A percentile compares a stretch with the other conserved stretches of the same genome.
phyloP scores from a whole-genome alignment of 2,113 vertebrate species.

The Oncorhynchus keta region DNA sequence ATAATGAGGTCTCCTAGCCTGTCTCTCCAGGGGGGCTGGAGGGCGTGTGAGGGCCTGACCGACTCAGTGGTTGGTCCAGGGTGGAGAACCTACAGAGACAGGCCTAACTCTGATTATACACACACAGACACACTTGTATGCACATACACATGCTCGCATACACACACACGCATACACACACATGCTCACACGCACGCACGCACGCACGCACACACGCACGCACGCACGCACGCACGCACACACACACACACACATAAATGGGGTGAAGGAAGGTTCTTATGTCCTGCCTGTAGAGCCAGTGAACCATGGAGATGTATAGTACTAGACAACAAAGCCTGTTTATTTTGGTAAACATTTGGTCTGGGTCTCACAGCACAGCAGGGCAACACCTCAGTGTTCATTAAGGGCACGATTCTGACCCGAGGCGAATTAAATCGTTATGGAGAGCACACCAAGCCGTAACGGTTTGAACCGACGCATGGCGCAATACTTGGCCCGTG shows the following conservation, averaged over 20 bases:
- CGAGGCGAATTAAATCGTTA: no score
- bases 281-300: background rate
- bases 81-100: slow-evolving; percentile 32
- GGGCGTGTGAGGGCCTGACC: slow-evolving; percentile 63
- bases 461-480: no score
- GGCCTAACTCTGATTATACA: slow-evolving; percentile 36
- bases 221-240: no score
- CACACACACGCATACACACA: no score
- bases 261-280: background rate
- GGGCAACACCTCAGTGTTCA: slow-evolving; percentile 25
- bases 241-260: no score
- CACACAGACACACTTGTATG: background rate
- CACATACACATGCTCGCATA: background rate
- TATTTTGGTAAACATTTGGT: slow-evolving; percentile 28
- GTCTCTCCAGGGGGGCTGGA: slow-evolving; percentile 22
- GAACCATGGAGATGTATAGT: no score
- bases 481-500: no score
- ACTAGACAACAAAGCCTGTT: slow-evolving; percentile 23
- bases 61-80: slow-evolving; percentile 54
- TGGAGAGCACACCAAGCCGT: no score
- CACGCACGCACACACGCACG: no score
- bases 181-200: no score
- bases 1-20: slow-evolving; percentile 24
- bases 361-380: slow-evolving; percentile 42
- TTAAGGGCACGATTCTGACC: background rate